A percentile compares a stretch with the other conserved stretches of the same genome.
phyloP scores from a whole-genome alignment of 2,797 vertebrate species.

The Phalanger gymnotis region DNA sequence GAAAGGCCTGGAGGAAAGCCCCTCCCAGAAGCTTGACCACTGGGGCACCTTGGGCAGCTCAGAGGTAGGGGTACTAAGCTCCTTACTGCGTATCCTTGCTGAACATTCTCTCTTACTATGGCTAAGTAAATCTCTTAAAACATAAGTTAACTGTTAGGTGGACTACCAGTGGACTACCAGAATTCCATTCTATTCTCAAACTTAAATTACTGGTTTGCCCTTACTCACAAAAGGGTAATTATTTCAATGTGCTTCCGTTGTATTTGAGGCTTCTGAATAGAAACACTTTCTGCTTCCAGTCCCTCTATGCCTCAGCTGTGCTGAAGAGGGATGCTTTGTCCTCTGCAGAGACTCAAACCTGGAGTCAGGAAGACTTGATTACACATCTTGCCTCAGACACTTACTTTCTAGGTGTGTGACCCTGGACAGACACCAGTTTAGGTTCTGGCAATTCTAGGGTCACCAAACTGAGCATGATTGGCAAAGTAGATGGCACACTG shows the following conservation, averaged over 20 bases:
- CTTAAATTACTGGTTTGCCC: neutral
- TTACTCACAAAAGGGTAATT: neutral
- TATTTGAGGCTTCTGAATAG: neutral
- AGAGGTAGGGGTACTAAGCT: neutral
- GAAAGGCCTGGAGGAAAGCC: neutral
- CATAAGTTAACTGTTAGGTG: neutral
- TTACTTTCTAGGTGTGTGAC: neutral
- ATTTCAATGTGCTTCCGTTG: neutral
- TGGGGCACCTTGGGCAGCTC: neutral
- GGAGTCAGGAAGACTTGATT: neutral
- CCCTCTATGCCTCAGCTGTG: neutral
- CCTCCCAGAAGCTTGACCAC: neutral
- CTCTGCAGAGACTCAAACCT: neutral
- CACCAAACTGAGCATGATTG: neutral
- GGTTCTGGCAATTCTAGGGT: neutral
- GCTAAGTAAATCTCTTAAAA: neutral
- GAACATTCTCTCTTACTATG: neutral
- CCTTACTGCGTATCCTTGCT: neutral
- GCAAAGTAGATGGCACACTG: neutral
- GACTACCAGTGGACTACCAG: neutral
- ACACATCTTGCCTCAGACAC: neutral
- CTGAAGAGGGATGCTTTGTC: neutral
- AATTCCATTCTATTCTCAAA: neutral
- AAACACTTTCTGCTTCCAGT: neutral
- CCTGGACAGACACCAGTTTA: neutral